Conservation (phyloP, 2,113 vertebrate genomes). For the Ailurus styani region DNA sequence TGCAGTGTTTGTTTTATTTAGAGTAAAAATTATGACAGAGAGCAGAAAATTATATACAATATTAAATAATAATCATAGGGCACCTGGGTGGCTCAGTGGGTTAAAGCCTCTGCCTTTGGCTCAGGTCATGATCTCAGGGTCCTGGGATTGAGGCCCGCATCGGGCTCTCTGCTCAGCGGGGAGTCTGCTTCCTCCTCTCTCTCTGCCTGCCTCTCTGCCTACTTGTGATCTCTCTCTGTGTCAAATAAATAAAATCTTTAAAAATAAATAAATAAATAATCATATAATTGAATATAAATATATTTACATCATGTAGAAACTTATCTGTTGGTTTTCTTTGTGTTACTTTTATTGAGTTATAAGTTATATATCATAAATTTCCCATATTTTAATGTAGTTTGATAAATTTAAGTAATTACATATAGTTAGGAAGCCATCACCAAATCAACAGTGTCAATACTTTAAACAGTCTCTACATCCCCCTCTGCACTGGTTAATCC, state of each 20-base stretch:
- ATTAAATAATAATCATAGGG: too few relatives aligned
- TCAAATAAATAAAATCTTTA: too few relatives aligned
- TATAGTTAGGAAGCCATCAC: neutral
- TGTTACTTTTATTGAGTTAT: neutral
- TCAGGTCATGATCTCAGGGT: too few relatives aligned
- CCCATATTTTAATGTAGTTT: neutral
- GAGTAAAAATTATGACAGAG: neutral
- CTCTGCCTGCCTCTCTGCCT: too few relatives aligned
- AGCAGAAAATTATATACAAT: neutral
- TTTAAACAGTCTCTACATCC: neutral
- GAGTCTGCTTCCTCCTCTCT: too few relatives aligned
- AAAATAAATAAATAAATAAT: neutral
- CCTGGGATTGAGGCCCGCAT: too few relatives aligned
- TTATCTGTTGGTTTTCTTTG: neutral
- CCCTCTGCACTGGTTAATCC: too few relatives aligned
- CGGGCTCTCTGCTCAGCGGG: too few relatives aligned
- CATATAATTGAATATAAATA: neutral
- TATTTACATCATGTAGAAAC: neutral
- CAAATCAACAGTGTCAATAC: neutral
- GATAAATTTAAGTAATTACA: neutral
- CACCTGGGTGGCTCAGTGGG: too few relatives aligned
- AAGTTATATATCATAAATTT: neutral
- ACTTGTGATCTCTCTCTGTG: too few relatives aligned
- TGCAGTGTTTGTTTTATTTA: neutral
- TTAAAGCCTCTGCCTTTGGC: too few relatives aligned